Conservation (phyloP, 2,113 vertebrate genomes). For the Cromileptes altivelis region DNA sequence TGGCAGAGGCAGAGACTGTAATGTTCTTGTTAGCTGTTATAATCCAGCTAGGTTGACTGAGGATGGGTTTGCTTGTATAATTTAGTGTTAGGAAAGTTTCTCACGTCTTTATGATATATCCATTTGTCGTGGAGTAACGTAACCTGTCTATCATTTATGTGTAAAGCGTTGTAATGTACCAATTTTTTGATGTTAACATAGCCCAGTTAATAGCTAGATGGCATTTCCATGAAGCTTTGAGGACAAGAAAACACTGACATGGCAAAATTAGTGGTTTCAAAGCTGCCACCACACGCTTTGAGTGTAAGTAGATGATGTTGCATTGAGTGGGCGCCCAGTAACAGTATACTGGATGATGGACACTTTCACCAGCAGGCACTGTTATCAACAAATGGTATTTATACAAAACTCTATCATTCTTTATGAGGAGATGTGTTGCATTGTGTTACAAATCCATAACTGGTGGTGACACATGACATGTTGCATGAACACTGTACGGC, state of each 20-base stretch:
- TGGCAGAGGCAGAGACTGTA: background rate
- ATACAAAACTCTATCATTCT: background rate
- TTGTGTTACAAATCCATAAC: background rate
- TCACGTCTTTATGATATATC: background rate
- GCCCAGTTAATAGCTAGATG: background rate
- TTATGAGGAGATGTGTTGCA: background rate
- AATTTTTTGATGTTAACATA: background rate
- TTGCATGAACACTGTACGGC: background rate
- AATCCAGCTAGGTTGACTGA: background rate
- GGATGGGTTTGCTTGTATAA: too few relatives aligned
- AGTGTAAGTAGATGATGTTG: conserved; percentile 16
- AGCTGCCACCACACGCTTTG: conserved; percentile 7
- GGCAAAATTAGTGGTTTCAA: conserved; percentile 14
- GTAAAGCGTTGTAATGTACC: background rate
- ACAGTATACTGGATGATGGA: background rate
- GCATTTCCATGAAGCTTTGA: background rate
- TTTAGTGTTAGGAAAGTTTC: background rate
- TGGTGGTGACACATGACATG: background rate
- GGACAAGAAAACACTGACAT: conserved; percentile 12
- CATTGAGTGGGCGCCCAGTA: background rate
- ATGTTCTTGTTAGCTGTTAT: too few relatives aligned
- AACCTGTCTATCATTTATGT: background rate
- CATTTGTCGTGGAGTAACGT: background rate
- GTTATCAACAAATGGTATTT: conserved; percentile 6
- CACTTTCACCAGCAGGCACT: background rate